Base-by-base conservation (phyloP, 2,113 vertebrate species). In the Craseonycteris thonglongyai region DNA sequence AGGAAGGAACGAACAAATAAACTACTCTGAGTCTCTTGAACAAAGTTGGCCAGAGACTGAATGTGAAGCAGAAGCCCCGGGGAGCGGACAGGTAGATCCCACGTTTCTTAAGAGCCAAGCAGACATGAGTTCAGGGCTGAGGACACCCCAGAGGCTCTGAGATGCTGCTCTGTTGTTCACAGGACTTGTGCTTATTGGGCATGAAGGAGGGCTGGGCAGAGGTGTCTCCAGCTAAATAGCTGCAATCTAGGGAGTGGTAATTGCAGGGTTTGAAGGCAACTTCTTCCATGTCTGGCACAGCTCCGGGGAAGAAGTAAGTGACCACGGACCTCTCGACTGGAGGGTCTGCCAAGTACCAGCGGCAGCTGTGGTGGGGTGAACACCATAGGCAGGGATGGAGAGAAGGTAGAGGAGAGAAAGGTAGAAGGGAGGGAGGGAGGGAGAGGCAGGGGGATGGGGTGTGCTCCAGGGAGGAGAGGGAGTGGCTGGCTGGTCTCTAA, bases 181-280 rank as follows among this genome's bases (percentile, higher is more conserved):
- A 40, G 74, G 47, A 7, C 68, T 72, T 91, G 71, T 63, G 91
- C 72, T 92, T 88, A 84, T 93, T 35, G 28, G 38, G 76, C 95
- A 86, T 0, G 10, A 42, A 74, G 47, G 54, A 88, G 76, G 91
- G 85, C 54, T 0, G 45, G 90, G 40, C 0, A 0, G 95, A 63
- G 66, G 71, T 82, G 72, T 90, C 89, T 49, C 54, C 12, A 21
- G 58, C 45, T 78, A 93, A 92, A 92, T 38, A 86, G 92, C 93
- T 92, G 74, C 84, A 82, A 21, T 95, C 92, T 45, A 69, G 47
- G 12, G 47, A 84, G 42, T 61, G 0, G 68, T 82, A 59, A 90
- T 59, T 88, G 79, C 51, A 88, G 91, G 82, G 59, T 68, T 45
- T 28, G 61, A 79, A 88, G 40, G 81, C 35, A 40, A 63, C 19